These are phyloP conservation scores for Phalacrocorax brasilianus DNA, from an alignment of 2,113 vertebrate species.

Conservation along the genomic window DNA sequence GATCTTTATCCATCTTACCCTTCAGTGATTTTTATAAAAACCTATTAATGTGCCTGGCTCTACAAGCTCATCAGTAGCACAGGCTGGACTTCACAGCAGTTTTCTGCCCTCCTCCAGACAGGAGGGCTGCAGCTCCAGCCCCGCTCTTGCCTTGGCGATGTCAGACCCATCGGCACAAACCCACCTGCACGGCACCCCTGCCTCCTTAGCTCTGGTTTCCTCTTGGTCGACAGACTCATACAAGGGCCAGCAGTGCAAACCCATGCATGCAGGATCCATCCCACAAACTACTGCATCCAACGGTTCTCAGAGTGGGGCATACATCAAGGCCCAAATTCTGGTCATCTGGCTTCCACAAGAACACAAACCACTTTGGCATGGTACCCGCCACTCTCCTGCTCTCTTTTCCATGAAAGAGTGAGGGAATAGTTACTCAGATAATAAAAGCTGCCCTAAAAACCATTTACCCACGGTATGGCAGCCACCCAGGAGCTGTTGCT, in stretches of 20 bases:
- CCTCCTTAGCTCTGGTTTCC: neutral
- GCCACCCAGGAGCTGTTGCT: neutral
- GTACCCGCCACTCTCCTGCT: neutral
- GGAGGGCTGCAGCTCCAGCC: neutral
- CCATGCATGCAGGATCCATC: neutral
- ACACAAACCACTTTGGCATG: neutral
- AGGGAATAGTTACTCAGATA: neutral
- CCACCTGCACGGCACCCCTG: neutral
- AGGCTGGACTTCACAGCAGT: neutral
- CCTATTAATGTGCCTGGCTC: neutral
- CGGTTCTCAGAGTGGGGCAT: accelerated
- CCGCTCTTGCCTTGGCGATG: neutral
- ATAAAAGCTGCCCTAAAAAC: neutral
- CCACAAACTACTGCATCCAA: neutral
- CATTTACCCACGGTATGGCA: accelerated
- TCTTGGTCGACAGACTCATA: accelerated
- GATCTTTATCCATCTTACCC: neutral
- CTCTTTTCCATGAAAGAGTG: neutral
- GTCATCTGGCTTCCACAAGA: neutral
- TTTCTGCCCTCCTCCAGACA: neutral
- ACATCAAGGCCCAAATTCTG: neutral
- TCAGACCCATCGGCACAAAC: neutral
- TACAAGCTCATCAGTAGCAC: neutral
- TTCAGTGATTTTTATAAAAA: slow-evolving; percentile 15
- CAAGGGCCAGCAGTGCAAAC: neutral